A percentile compares a stretch with the other conserved stretches of the same genome.
These are phyloP conservation scores for Drosophila aldrichi DNA, from an alignment of 2,888 invertebrate genomes.

Conservation along the genomic window DNA sequence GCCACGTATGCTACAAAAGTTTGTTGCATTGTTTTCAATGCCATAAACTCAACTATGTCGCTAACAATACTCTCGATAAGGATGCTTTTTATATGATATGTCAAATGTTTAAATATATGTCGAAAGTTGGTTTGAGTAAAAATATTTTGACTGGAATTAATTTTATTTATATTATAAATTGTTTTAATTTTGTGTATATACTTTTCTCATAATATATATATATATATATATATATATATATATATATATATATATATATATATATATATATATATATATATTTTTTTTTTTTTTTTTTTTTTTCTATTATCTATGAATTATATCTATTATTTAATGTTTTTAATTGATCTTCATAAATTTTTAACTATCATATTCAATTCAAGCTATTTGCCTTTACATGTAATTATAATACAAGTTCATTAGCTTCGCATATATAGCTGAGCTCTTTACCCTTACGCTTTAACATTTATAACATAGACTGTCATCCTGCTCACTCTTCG, in stretches of 20 bases:
- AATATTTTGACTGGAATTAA: neutral
- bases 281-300: too few relatives aligned
- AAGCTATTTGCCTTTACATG: neutral
- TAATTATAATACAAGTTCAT: neutral
- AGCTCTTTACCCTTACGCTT: neutral
- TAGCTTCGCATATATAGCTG: neutral
- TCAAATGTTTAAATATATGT: neutral
- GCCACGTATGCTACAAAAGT: slow-evolving; percentile 48
- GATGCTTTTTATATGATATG: neutral
- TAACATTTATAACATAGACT: neutral
- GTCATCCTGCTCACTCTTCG: neutral
- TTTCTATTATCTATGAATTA: too few relatives aligned
- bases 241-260: too few relatives aligned
- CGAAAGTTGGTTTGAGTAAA: neutral
- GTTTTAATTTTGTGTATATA: too few relatives aligned
- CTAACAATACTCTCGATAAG: slow-evolving; percentile 24
- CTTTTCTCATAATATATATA: too few relatives aligned
- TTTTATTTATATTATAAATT: too few relatives aligned
- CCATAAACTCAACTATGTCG: slow-evolving; percentile 38
- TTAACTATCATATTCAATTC: too few relatives aligned
- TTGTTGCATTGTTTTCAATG: slow-evolving; percentile 65
- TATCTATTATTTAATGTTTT: too few relatives aligned
- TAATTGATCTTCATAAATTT: too few relatives aligned
- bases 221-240: too few relatives aligned
- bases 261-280: too few relatives aligned